Evolutionary conservation across 2,888 invertebrate genomes (phyloP).

Genomic region (Flexamia atlantica): DNA sequence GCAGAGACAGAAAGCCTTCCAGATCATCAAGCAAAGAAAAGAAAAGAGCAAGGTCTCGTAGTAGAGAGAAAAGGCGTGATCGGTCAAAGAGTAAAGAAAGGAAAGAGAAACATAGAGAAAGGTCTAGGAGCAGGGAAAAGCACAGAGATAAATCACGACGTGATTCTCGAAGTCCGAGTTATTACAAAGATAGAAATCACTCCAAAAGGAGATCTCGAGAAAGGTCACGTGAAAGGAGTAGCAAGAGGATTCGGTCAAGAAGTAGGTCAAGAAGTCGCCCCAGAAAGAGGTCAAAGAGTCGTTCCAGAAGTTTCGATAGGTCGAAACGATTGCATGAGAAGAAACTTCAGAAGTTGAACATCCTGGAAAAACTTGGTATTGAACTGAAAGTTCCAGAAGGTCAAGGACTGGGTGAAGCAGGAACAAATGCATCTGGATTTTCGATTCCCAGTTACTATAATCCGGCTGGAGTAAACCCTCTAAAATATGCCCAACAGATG

Average conservation of each 20-base stretch:
- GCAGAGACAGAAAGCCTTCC: slow-evolving; percentile 32
- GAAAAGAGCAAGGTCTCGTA: slow-evolving; percentile 51
- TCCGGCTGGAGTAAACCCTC: slow-evolving; percentile 85
- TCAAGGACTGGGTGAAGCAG: slow-evolving; percentile 65
- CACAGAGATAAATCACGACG: slow-evolving; percentile 42
- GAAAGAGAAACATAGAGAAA: slow-evolving; percentile 43
- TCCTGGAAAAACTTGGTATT: slow-evolving; percentile 71
- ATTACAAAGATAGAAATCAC: slow-evolving; percentile 39
- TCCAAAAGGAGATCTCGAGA: slow-evolving; percentile 30
- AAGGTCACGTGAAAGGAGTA: slow-evolving; percentile 17
- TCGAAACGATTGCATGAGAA: slow-evolving; percentile 51
- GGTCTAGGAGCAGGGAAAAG: slow-evolving; percentile 53
- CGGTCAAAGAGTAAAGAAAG: slow-evolving; percentile 38
- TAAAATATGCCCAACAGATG: slow-evolving; percentile 92
- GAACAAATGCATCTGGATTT: slow-evolving; percentile 72
- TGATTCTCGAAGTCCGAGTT: slow-evolving; percentile 47
- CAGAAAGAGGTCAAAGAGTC: slow-evolving; percentile 13
- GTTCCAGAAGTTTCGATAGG: slow-evolving; percentile 58
- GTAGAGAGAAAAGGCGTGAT: slow-evolving; percentile 42
- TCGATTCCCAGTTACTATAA: slow-evolving; percentile 85
- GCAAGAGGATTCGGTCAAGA: slow-evolving; percentile 29
- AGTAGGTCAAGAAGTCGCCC: slow-evolving; percentile 43
- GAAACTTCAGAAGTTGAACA: slow-evolving; percentile 53
- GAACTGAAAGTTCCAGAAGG: slow-evolving; percentile 70
- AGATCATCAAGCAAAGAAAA: slow-evolving; percentile 52